Base-by-base conservation (phyloP, 1,140 invertebrate species). In the Dendrolimus kikuchii region DNA sequence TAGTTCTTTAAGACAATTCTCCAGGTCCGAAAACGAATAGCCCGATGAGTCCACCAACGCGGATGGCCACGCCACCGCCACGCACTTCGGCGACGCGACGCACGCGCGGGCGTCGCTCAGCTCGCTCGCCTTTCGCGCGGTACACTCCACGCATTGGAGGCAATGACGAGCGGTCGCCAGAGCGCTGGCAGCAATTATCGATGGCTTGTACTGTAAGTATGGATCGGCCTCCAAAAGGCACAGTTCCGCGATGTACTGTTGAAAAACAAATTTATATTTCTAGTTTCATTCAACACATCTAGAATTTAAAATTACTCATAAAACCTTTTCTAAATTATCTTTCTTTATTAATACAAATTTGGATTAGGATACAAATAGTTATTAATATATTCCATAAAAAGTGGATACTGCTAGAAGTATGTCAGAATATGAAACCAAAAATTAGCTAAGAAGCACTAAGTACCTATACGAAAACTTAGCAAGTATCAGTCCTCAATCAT, bases 201-300 rank as follows among this genome's bases (percentile, higher is more conserved):
- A 98, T n/a, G 96, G 95, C 53, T 93, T 81, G 82, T 90, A 96
- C 59, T 92, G 90, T 47, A 98, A 88, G 79, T 93, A 98, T 0
- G 93, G 92, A 61, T 98, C 95, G 6, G 92, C 93, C 73, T 98
- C 95, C 59, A 98, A 78, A 55, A 98, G 86, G 4, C 95, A 92
- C 60, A 98, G 74, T 85, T 98, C 96, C 52, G 92, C 91, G 46
- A 98, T 89, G 74, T 95, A 98, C 95, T 97, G 77, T 64, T 74
- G 66, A 60, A 39, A 41, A 49, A 55, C 44, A 48, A 40, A 9
- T 40, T 9, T 36, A 50, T 50, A 37, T 4, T 46, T n/a, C 9
- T 36, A 9, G 9, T 46, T 23, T 46, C 36, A 46, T 46, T 46
- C 36, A n/a, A 23, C 7, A 9, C 9, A 9, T 46, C 7, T n/a